Evolutionary conservation across 2,113 vertebrate species (phyloP).

Genomic region (Callorhinus ursinus): DNA sequence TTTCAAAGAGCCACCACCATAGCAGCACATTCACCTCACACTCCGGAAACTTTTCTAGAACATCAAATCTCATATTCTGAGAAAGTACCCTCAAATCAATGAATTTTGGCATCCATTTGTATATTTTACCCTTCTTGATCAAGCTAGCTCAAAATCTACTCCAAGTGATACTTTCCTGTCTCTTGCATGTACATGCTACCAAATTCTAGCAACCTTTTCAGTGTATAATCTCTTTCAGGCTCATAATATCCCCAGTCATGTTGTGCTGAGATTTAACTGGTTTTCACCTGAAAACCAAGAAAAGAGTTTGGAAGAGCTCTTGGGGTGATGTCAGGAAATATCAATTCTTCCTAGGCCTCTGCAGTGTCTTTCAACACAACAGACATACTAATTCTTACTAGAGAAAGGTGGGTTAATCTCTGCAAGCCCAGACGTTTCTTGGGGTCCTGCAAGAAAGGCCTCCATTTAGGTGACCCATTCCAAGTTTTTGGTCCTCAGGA

Average conservation of each 20-base stretch:
- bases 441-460: neutral
- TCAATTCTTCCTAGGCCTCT: neutral
- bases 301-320: neutral
- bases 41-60: neutral
- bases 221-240: neutral
- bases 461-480: neutral
- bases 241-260: neutral
- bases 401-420: neutral
- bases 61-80: neutral
- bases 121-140: neutral
- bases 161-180: neutral
- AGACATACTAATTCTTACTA: neutral
- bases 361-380: neutral
- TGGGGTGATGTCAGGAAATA: neutral
- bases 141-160: neutral
- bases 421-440: neutral
- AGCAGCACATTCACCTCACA: neutral
- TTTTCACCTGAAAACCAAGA: neutral
- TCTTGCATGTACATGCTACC: neutral
- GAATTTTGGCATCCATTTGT: neutral
- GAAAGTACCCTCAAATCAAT: neutral
- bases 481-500: neutral
- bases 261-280: neutral
- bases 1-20: neutral
- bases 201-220: neutral